These are phyloP conservation scores for Schizopygopsis malacanthus DNA, from an alignment of 2,797 vertebrate genomes.

Conservation along the genomic window DNA sequence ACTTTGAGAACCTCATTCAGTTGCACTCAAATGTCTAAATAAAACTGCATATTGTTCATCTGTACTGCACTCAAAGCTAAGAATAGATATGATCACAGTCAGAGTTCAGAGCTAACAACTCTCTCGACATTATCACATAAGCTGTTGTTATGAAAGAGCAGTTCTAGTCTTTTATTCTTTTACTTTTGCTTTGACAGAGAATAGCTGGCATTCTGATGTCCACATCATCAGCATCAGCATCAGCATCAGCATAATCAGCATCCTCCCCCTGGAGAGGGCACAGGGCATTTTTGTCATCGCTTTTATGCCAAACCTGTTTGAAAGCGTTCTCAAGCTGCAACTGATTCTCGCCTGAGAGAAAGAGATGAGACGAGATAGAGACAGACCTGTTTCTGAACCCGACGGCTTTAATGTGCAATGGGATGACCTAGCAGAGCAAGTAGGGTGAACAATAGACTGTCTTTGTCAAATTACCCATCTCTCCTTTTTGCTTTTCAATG, in stretches of 20 bases:
- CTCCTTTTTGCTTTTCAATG: neutral
- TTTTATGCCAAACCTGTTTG: slow-evolving; percentile 33
- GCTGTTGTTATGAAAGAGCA: slow-evolving; percentile 43
- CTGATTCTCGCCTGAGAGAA: slow-evolving; percentile 7
- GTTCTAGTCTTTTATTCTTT: slow-evolving; percentile 2
- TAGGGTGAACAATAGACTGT: slow-evolving; percentile 10
- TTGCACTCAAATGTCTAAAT: slow-evolving; percentile 36
- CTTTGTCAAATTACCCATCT: neutral
- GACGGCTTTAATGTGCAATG: neutral
- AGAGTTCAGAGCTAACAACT: slow-evolving; percentile 34
- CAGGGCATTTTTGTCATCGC: slow-evolving; percentile 7
- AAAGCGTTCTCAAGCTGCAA: slow-evolving; percentile 15
- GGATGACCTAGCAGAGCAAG: slow-evolving; percentile 15
- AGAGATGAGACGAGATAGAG: slow-evolving; percentile 28
- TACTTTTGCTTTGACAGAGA: slow-evolving; percentile 5
- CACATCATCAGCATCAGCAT: neutral
- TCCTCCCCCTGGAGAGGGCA: neutral
- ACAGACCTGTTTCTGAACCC: slow-evolving; percentile 12
- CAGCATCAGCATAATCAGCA: too few relatives aligned
- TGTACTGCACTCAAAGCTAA: slow-evolving; percentile 26
- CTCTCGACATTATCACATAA: slow-evolving; percentile 28
- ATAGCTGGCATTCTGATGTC: neutral
- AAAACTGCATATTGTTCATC: slow-evolving; percentile 36
- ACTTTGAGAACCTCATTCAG: slow-evolving; percentile 30
- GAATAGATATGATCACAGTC: slow-evolving; percentile 44